Evolutionary conservation across 2,888 invertebrate species (phyloP), one percentile per base, ranked within the genome.

Genomic region (Amiota mariae): DNA sequence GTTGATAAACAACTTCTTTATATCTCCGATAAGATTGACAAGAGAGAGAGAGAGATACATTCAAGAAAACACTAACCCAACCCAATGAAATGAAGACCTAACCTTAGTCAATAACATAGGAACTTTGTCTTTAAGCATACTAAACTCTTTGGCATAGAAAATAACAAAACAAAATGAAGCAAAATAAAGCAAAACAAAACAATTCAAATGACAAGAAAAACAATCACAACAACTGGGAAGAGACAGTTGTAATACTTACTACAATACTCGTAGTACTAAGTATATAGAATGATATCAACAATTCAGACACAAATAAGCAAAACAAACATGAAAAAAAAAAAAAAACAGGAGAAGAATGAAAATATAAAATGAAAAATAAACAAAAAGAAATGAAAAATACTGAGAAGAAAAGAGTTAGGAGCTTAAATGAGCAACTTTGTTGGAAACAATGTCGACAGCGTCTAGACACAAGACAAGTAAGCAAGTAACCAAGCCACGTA

Each of bases 401-500:
- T 46, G 64, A 54, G 63, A 24, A 59, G 47, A 11, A 79, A 78
- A 82, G 82, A 84, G 83, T 83, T 83, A 36, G 36, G 6, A 36
- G 84, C 83, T 83, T 83, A 83, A 83, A 83, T 84, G 81, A 82
- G 85, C 82, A 85, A 84, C 78, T 87, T 85, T 82, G 80, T 81
- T 80, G 81, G 83, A 82, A 85, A 87, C 86, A 87, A 85, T 87
- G 86, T 87, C 87, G 86, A 87, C 87, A 85, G 86, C 82, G 86
- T 87, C 86, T 87, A 87, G 86, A 85, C 82, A 74, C 49, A 63
- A 54, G 63, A 73, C 73, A 77, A 73, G 75, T 18, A 71, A 72
- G 72, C 76, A 36, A 36, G 36, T 36, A 36, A 36, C 36, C 36
- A 36, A 36, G 36, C 36, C 36, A 36, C 36, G 36, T 36, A 36